A percentile compares a stretch with the other conserved stretches of the same genome.
Conservation (phyloP, 2,113 vertebrate species). For the Antennarius striatus region DNA sequence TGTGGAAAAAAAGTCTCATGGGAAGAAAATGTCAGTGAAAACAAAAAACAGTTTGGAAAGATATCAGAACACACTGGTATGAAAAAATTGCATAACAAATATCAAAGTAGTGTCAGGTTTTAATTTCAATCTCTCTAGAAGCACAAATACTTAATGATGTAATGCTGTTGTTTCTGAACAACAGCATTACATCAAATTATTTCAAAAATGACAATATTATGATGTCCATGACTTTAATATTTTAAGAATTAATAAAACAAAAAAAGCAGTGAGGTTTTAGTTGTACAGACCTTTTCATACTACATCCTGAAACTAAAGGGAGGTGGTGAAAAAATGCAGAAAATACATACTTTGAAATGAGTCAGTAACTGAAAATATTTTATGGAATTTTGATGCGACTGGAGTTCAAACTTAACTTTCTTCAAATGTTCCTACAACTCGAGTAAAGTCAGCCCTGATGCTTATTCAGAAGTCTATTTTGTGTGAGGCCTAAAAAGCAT, state of each 20-base stretch:
- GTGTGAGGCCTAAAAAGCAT: conserved; percentile 55
- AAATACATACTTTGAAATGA: not conserved
- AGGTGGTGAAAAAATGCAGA: not conserved
- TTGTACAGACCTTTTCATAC: too few relatives aligned
- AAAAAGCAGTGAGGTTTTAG: too few relatives aligned
- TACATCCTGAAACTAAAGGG: not conserved
- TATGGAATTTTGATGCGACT: conserved; percentile 8
- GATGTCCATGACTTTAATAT: too few relatives aligned
- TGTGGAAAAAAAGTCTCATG: too few relatives aligned
- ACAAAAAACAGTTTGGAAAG: too few relatives aligned
- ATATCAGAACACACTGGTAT: conserved; percentile 17
- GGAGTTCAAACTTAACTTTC: conserved; percentile 10
- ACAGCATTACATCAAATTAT: too few relatives aligned
- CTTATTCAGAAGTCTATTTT: conserved; percentile 24
- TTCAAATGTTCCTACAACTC: not conserved
- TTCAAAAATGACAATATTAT: too few relatives aligned
- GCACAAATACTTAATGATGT: not conserved
- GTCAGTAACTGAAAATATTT: not conserved
- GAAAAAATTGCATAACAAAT: conserved; percentile 15
- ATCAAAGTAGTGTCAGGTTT: conserved; percentile 27
- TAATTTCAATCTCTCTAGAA: conserved; percentile 8
- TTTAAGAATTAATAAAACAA: too few relatives aligned
- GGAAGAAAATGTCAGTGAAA: not conserved
- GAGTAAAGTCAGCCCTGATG: conserved; percentile 7
- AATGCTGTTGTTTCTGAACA: too few relatives aligned